These are phyloP conservation scores for Oryzias curvinotus DNA, from an alignment of 2,113 vertebrate genomes.

Conservation along the genomic window DNA sequence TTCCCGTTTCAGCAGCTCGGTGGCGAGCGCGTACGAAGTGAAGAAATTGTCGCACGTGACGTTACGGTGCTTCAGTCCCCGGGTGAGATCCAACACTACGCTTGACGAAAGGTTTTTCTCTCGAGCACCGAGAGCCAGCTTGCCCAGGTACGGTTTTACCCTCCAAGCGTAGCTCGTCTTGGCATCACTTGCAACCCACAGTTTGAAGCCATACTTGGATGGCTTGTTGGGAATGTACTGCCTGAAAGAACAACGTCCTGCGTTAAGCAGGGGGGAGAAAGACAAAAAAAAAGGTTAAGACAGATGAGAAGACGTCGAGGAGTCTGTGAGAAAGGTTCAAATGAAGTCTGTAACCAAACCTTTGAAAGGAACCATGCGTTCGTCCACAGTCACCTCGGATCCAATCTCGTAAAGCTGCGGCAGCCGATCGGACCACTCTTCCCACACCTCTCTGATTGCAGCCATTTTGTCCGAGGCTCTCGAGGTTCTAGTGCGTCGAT, in stretches of 20 bases:
- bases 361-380: too few species aligned
- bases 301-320: too few species aligned
- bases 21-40: neutral
- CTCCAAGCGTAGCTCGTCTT: neutral
- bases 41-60: constrained; percentile 1
- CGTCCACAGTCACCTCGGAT: too few species aligned
- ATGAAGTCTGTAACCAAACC: too few species aligned
- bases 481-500: too few species aligned
- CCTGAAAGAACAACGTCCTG: neutral
- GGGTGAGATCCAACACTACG: neutral
- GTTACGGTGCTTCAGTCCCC: neutral
- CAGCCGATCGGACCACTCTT: too few species aligned
- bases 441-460: too few species aligned
- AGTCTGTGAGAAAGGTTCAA: too few species aligned
- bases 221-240: constrained; percentile 8
- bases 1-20: neutral
- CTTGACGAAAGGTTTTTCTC: neutral
- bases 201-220: neutral
- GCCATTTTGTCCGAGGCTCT: too few species aligned
- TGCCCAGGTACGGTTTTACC: neutral
- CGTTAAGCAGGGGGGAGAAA: too few species aligned
- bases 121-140: too few species aligned
- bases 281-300: neutral
- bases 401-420: too few species aligned
- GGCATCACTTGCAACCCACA: neutral